Percentiles rank a stretch among this genome's conserved stretches.
Conservation (phyloP, 2,888 invertebrate species). For the Thymelicus acteon region DNA sequence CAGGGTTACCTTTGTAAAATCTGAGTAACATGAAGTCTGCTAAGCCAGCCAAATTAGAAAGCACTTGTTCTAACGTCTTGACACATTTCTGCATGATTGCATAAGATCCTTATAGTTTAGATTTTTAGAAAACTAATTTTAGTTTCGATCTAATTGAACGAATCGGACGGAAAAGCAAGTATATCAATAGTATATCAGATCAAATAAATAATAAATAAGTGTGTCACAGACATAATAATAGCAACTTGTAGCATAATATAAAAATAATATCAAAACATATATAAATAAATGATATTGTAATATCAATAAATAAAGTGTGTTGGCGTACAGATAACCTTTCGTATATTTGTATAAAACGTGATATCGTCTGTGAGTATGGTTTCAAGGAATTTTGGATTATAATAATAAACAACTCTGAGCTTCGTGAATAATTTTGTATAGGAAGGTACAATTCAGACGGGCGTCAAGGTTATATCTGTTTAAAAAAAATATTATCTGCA, state of each 20-base stretch:
- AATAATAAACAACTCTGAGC: neutral
- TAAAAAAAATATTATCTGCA: conserved; percentile 6
- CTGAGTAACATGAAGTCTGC: conserved; percentile 3
- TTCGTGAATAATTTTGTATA: neutral
- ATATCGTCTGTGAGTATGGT: neutral
- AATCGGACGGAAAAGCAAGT: too few species aligned
- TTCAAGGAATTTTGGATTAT: conserved; percentile 3
- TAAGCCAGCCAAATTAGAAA: conserved; percentile 25
- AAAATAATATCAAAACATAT: too few species aligned
- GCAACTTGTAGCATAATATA: too few species aligned
- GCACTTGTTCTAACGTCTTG: conserved; percentile 18
- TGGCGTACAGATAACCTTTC: neutral
- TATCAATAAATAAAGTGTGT: neutral
- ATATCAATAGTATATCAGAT: too few species aligned
- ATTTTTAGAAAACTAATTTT: too few species aligned
- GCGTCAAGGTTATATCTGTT: conserved; percentile 8
- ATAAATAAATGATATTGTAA: too few species aligned
- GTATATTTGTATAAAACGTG: neutral
- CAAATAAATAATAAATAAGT: too few species aligned
- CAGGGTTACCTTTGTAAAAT: conserved; percentile 30
- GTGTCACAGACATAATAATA: too few species aligned
- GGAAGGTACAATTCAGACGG: neutral
- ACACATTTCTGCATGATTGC: conserved; percentile 13
- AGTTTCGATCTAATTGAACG: too few species aligned
- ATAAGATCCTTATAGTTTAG: neutral